These are phyloP conservation scores for Drosophila dives DNA, from an alignment of 2,888 invertebrate species.

Conservation along the genomic window DNA sequence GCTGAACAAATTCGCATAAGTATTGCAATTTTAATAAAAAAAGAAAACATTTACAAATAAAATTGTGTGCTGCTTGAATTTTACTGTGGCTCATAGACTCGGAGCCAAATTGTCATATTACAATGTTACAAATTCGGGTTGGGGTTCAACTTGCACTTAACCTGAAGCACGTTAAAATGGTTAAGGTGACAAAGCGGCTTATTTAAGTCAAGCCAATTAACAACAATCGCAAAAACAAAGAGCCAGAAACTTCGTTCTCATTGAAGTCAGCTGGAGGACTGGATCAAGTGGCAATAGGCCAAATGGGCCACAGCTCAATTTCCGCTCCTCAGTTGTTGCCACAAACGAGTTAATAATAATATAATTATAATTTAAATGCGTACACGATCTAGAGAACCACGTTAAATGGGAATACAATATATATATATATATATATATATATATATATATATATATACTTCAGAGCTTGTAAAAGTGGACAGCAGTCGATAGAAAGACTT, in stretches of 20 bases:
- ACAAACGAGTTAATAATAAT: conserved; percentile 8
- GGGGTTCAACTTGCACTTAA: conserved; percentile 39
- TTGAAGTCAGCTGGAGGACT: neutral
- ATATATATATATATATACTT: neutral
- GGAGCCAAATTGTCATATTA: neutral
- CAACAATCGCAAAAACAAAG: neutral
- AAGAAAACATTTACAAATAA: neutral
- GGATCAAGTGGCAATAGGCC: conserved; percentile 1
- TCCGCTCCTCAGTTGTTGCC: neutral
- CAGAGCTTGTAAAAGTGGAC: neutral
- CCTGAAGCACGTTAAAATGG: conserved; percentile 60
- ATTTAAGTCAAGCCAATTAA: conserved; percentile 30
- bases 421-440: no score
- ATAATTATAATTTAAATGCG: neutral
- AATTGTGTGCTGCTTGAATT: neutral
- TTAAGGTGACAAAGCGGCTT: conserved; percentile 46
- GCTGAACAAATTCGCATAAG: neutral
- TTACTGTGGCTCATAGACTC: neutral
- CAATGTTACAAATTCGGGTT: neutral
- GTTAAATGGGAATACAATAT: neutral
- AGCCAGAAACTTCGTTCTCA: neutral
- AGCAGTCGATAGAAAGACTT: neutral
- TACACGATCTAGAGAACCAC: neutral
- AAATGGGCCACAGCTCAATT: conserved; percentile 21
- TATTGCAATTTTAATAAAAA: neutral